A percentile compares a stretch with the other conserved stretches of the same genome.
These are phyloP conservation scores for Litoditis marina DNA, from an alignment of 2,888 invertebrate species.

Conservation along the genomic window DNA sequence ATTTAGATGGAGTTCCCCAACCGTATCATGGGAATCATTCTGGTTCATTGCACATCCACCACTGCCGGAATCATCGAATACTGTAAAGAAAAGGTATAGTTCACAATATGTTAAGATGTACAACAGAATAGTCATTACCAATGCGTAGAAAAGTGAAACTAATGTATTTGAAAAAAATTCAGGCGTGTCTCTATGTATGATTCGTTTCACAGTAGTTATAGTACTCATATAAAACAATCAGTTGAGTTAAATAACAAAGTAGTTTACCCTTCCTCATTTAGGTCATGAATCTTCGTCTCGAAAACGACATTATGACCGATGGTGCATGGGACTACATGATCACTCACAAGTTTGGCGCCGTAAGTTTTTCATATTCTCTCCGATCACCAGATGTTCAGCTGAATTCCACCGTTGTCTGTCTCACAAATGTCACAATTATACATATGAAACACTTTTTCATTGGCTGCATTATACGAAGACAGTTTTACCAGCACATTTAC, in stretches of 20 bases:
- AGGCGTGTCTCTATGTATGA: too few relatives aligned
- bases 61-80: constrained; percentile 82
- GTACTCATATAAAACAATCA: constrained; percentile 31
- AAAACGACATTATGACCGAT: constrained; percentile 76
- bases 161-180: too few relatives aligned
- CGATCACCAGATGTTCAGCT: too few relatives aligned
- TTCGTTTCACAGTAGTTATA: too few relatives aligned
- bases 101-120: background rate
- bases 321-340: constrained; percentile 83
- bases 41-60: constrained; percentile 83
- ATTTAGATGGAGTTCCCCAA: constrained; percentile 73
- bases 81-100: constrained; percentile 74
- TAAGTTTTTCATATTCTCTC: constrained; percentile 68
- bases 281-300: constrained; percentile 80
- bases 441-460: too few relatives aligned
- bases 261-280: constrained; percentile 60
- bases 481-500: too few relatives aligned
- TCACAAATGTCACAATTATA: too few relatives aligned
- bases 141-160: background rate
- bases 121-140: background rate
- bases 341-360: constrained; percentile 86
- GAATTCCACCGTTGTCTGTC: too few relatives aligned
- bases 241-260: background rate
- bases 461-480: too few relatives aligned
- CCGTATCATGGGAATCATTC: constrained; percentile 75